Percentiles rank a stretch among this genome's conserved stretches.
phyloP scores from a whole-genome alignment of 2,113 vertebrate genomes.

The Poecilia latipinna region DNA sequence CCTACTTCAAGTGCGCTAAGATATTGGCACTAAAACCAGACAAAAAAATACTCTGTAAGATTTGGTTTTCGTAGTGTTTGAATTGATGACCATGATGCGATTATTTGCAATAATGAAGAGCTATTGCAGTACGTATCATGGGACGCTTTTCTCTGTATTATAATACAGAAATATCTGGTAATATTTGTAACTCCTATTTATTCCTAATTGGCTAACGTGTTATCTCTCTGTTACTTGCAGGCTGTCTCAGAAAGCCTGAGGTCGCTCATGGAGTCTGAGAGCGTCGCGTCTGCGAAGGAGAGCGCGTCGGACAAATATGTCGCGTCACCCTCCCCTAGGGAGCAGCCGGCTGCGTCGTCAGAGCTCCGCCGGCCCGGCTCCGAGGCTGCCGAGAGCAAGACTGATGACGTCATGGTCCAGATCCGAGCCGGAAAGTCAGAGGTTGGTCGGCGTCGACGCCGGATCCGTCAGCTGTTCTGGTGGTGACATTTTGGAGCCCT shows the following conservation, averaged over 20 bases:
- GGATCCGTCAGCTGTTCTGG: conserved; percentile 59
- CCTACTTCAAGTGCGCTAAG: too few species aligned
- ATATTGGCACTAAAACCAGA: too few species aligned
- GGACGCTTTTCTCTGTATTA: not conserved
- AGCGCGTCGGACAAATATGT: conserved; percentile 53
- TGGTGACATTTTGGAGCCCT: conserved; percentile 57
- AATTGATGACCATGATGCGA: not conserved
- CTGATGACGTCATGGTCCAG: conserved; percentile 91
- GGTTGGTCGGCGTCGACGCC: conserved; percentile 78
- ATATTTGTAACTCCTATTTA: not conserved
- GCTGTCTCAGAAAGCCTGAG: conserved; percentile 88
- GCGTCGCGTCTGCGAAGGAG: conserved; percentile 34
- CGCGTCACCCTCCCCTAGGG: conserved; percentile 18
- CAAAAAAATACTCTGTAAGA: too few species aligned
- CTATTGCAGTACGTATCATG: not conserved
- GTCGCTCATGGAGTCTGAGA: conserved; percentile 68
- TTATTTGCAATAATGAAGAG: not conserved
- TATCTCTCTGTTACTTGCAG: conserved; percentile 66
- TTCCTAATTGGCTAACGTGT: not conserved
- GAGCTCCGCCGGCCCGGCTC: conserved; percentile 23
- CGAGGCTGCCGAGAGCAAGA: conserved; percentile 70
- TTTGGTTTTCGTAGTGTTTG: not conserved
- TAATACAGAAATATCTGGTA: not conserved
- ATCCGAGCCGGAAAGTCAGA: conserved; percentile 96
- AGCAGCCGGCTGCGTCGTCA: conserved; percentile 20